Evolutionary conservation across 1,140 invertebrate genomes (phyloP), one percentile per base, ranked within the genome.

Genomic region (Heliconius hewitsoni): DNA sequence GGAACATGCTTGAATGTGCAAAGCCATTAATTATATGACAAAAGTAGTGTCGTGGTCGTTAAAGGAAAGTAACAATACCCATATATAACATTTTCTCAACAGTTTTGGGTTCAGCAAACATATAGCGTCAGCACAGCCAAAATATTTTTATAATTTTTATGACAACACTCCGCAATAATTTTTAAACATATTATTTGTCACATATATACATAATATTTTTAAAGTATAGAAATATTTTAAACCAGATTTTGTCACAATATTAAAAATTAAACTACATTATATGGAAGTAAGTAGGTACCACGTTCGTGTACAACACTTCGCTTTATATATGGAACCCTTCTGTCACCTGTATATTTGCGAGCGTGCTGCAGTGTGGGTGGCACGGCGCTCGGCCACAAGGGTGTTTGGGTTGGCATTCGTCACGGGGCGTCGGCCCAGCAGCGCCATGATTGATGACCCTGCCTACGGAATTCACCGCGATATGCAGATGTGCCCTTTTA

Each of bases 361-460:
- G 78, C 80, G 74, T 76, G 74, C 75, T 79, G 77, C 82, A 82
- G 85, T 86, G 87, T 90, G 90, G 90, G 91, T 93, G 91, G 91
- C 82, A 87, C 87, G 74, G 89, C 81, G 86, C 88, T 73, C 82
- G 71, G 60, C 83, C 82, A 93, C 91, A 91, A 93, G 90, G 88
- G 87, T 94, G 93, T 94, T 94, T 94, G 90, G 87, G 86, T 87
- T 92, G 91, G 90, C 88, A 93, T 93, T 93, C 90, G 93, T 94
- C 91, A 92, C 89, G 90, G 93, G 90, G 90, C 90, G 91, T 89
- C 90, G 83, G 84, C 84, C 75, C 80, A 77, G 80, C 79, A 80
- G 81, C 79, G 80, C 73, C 79, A 87, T 93, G 92, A 94, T 94
- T 94, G 92, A 94, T 94, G 90, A 88, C 88, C 82, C 80, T 79